Evolutionary conservation across 2,888 invertebrate genomes (phyloP), one percentile per base, ranked within the genome.

Genomic region (Cheilosia urbana): DNA sequence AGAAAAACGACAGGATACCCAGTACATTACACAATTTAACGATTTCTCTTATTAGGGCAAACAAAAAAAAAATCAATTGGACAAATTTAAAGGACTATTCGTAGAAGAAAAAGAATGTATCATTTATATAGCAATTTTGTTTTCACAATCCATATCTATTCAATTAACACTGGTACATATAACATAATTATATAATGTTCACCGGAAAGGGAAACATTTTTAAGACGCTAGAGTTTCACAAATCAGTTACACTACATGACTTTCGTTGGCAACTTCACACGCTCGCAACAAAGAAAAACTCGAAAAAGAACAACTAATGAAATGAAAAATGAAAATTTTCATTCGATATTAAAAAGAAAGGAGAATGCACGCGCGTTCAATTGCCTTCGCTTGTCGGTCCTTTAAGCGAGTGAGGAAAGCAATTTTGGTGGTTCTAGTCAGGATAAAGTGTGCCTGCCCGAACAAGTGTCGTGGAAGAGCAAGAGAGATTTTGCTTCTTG

Each of bases 111-210:
- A 55, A 11, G 21, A 62, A 27, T 27, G 6, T 57, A 73, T 27
- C 37, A n/a, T 19, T 45, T 19, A 30, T 17, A 7, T 3, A 58
- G 4, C 11, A 47, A 34, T 30, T 42, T 58, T 24, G 4, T 37
- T 42, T 53, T 37, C 27, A 24, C 69, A 60, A 34, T 57, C 24
- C n/a, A 42, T 58, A 69, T 68, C 51, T 42, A 21, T 21, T 55
- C 17, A 13, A 4, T 27, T 47, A 37, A 17, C 65, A 68, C 66
- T 73, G 68, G 27, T 49, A 73, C 72, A 57, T 42, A 13, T 49
- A 49, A 15, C 47, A 63, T 49, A 84, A 75, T 84, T 80, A 84
- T 80, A 80, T 84, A 84, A 75, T 71, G 45, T 60, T 58, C 34
- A 84, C 80, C 84, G 66, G 73, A 30, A 60, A 55, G 9, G 40